These are phyloP conservation scores for Periophthalmus modestus DNA, from an alignment of 2,113 vertebrate species.

Conservation along the genomic window DNA sequence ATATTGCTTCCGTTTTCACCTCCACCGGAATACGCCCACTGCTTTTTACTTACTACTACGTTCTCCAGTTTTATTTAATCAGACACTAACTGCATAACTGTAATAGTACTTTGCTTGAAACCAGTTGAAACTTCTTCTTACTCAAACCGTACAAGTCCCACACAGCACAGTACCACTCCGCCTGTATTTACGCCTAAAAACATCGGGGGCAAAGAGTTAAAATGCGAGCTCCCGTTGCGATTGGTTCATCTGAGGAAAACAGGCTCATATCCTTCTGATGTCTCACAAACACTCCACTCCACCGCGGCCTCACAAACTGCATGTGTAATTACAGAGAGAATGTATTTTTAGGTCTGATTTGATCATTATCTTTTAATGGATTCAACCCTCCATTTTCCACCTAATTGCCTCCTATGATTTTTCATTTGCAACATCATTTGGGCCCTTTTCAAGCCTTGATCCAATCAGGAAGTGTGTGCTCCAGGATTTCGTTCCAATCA, in stretches of 20 bases:
- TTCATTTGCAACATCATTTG: constrained; percentile 8
- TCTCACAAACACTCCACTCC: constrained; percentile 1
- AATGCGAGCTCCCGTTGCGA: not conserved
- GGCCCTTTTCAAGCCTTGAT: not conserved
- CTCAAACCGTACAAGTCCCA: too few species aligned
- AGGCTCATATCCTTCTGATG: not conserved
- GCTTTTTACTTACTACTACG: too few species aligned
- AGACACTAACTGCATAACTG: too few species aligned
- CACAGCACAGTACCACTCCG: too few species aligned
- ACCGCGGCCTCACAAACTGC: not conserved
- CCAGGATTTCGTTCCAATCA: not conserved
- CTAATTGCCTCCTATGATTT: constrained; percentile 6
- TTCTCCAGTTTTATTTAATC: too few species aligned
- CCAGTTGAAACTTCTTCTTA: too few species aligned
- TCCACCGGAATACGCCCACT: too few species aligned
- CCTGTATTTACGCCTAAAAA: too few species aligned
- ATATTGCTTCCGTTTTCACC: too few species aligned
- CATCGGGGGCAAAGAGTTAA: too few species aligned
- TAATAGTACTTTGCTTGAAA: too few species aligned
- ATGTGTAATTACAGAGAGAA: not conserved
- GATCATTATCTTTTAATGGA: constrained; percentile 15
- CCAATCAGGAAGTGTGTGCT: constrained; percentile 1
- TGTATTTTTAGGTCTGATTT: constrained; percentile 10
- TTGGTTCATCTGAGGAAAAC: constrained; percentile 5
- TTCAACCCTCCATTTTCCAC: not conserved